Base-by-base conservation (phyloP, 2,113 vertebrate genomes). In the Proterorhinus semilunaris region DNA sequence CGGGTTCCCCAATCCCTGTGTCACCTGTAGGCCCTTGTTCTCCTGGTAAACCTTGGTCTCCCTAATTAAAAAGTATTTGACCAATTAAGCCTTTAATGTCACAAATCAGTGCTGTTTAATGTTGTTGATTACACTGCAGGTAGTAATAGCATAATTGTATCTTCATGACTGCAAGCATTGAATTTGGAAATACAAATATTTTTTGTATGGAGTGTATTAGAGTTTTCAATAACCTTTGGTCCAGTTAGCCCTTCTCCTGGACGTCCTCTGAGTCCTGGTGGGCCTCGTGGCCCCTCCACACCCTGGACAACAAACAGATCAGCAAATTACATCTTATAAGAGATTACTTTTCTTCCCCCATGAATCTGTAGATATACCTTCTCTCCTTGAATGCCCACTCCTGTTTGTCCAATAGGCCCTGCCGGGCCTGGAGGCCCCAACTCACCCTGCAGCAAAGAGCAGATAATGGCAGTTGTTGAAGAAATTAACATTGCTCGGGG, bases 41-140 rank as follows among this genome's bases (percentile, higher is more conserved):
- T 91, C 93, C 93, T 75, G 94, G 93, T 64, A 97, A 94, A 77
- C 93, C 92, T 89, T 94, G 91, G 68, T 96, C 93, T 81, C 93
- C 92, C 93, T 94, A 44, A n/a, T 74, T 27, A 74, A 61, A 74
- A 74, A 9, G n/a, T 12, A 48, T 42, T 51, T 17, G 21, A 16
- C 1, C 6, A 36, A 7, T 16, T 47, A 51, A 13, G 0, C 13
- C 48, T 49, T 36, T 8, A 1, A 0, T 48, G 54, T 7, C n/a
- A 52, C 15, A n/a, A n/a, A 15, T 52, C 12, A 52, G 15, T n/a
- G 15, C 2, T 52, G 51, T 53, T 50, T 50, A 1, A 50, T 6
- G 1, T 50, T 15, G 12, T 15, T 5, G 49, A 13, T 11, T 50
- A 50, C 12, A 15, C 3, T 13, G 12, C 15, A 13, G 49, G 1